Base-by-base conservation (phyloP, 92 coral and sea anemone species). In the Palythoa caribaeorum region DNA sequence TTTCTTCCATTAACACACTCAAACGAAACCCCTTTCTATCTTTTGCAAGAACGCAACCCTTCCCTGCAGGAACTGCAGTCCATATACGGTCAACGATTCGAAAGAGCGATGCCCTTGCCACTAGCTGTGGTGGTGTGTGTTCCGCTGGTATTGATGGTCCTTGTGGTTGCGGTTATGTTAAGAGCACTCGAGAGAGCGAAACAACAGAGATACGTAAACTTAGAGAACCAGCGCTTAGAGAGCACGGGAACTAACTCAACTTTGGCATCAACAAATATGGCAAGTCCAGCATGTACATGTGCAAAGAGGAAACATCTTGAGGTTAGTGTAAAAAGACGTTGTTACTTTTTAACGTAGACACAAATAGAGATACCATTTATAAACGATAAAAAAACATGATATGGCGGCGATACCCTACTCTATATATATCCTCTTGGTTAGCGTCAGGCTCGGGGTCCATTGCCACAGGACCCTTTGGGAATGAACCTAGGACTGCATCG, bases 111-210 rank as follows among this genome's bases (percentile, higher is more conserved):
- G 15, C 59, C 11, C 17, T 9, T 76, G 3, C 80, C 80, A 3
- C 44, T 76, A 28, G 80, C 80, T 10, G 59, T 28, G 63, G n/a
- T 76, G n/a, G 80, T 76, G 80, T 76, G 80, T 76, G 13, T 76
- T 10, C 80, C 80, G 3, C 38, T 76, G 9, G 38, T 76, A n/a
- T 14, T 21, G 35, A 38, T 76, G 3, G 59, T 76, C 3, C 1
- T 76, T 16, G 39, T 51, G 15, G 38, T 60, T 76, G 80, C 80
- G 16, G 80, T 76, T 21, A 7, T 76, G 17, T 9, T 51, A 38
- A 76, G 65, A 38, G 80, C 80, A 37, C 80, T 76, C 16, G 80
- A 76, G 59, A 76, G 80, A 76, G 59, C 80, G 10, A 76, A 76
- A 47, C 80, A 76, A 44, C 50, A 44, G 80, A 76, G 28, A 51